Conservation (phyloP, 1,140 invertebrate genomes). For the Parapsyche elsis region DNA sequence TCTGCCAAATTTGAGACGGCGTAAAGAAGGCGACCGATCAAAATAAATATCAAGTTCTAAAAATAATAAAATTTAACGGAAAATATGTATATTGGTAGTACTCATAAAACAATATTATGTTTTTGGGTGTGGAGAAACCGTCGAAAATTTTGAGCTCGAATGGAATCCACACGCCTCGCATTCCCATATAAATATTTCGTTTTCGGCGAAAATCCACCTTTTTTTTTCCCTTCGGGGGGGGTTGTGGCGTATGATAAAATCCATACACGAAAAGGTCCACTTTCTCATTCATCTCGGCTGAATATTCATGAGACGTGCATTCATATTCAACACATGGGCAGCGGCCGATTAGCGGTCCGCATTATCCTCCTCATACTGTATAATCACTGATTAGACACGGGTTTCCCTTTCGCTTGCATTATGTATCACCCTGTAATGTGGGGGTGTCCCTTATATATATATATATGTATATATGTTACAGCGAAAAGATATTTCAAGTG, state of each 20-base stretch:
- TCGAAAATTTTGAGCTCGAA: neutral
- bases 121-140: neutral
- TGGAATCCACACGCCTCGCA: slow-evolving; percentile 12
- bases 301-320: slow-evolving; percentile 23
- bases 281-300: neutral
- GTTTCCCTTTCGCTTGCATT: slow-evolving; percentile 29
- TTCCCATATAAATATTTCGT: slow-evolving; percentile 24
- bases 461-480: neutral
- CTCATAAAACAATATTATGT: slow-evolving; percentile 24
- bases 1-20: too few species aligned
- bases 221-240: neutral
- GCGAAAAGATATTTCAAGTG: too few species aligned
- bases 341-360: slow-evolving; percentile 30
- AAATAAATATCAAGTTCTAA: too few species aligned
- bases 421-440: slow-evolving; percentile 6
- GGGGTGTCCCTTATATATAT: neutral
- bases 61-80: neutral
- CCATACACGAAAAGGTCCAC: neutral
- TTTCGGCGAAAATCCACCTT: neutral
- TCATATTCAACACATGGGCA: slow-evolving; percentile 37
- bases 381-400: slow-evolving; percentile 39
- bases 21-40: too few species aligned
- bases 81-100: neutral
- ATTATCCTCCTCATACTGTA: slow-evolving; percentile 19
- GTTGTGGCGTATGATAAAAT: neutral